Evolutionary conservation across 1,140 invertebrate species (phyloP), one percentile per base, ranked within the genome.

Genomic region (Eufriesea mexicana): DNA sequence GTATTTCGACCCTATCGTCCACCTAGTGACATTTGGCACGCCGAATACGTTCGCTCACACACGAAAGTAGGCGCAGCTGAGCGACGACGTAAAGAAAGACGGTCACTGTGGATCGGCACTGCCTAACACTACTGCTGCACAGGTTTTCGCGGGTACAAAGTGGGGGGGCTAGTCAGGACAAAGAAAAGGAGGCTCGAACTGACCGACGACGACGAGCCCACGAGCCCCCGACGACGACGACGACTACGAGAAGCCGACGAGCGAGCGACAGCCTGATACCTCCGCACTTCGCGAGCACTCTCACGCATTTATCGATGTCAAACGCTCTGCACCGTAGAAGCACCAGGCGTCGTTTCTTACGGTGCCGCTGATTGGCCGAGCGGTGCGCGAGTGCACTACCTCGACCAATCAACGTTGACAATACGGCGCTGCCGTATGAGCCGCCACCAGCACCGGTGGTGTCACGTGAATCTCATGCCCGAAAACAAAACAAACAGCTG

Each of bases 401-500:
- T 76, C 71, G 84, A 49, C 92, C 92, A 93, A 93, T 93, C 80
- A 61, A 0, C 71, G 45, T 0, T 25, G 10, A 49, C 51, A 86
- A 89, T 77, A 92, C 75, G 84, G 45, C 55, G 49, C 67, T 82
- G 79, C 84, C 83, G 84, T 64, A 68, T 80, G 90, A 88, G 90
- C 90, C 90, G 92, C 90, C 91, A 91, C 90, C 81, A 89, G 85
- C 89, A 89, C 90, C 87, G 79, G 85, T 86, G 89, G 89, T 91
- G 91, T 93, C 93, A 93, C 92, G 93, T 92, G 92, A 92, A 92
- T 92, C 90, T 93, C 92, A 92, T 93, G 91, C 92, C 91, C 90
- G 91, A 93, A 93, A 94, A 93, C 92, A 94, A 93, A 94, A 93
- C 91, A 93, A 94, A 94, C 93, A 93, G 92, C 91, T 94, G 92